phyloP scores from a whole-genome alignment of 2,797 vertebrate species.

The Sparidentex hasta region DNA sequence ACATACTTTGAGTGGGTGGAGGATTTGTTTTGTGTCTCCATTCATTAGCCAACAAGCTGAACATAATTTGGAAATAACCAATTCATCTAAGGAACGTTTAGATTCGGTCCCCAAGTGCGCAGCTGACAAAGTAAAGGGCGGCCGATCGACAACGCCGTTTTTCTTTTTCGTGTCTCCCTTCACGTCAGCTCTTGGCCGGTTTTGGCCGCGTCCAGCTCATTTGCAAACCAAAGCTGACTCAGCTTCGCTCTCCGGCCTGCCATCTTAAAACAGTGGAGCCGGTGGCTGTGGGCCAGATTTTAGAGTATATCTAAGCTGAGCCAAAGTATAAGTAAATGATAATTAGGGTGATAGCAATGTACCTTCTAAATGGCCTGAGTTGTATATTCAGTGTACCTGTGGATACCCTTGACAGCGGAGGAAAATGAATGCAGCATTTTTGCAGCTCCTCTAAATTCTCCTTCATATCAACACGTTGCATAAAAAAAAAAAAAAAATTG shows the following conservation, averaged over 20 bases:
- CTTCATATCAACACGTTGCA: slow-evolving; percentile 11
- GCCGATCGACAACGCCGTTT: slow-evolving; percentile 39
- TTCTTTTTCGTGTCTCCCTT: slow-evolving; percentile 42
- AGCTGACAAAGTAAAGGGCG: slow-evolving; percentile 21
- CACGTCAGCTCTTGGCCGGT: slow-evolving; percentile 48
- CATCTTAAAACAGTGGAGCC: slow-evolving; percentile 58
- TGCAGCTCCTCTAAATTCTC: not conserved
- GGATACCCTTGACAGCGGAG: slow-evolving; percentile 28
- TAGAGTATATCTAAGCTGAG: slow-evolving; percentile 30
- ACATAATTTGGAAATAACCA: slow-evolving; percentile 46
- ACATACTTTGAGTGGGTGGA: slow-evolving; percentile 45
- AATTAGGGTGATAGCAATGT: slow-evolving; percentile 61
- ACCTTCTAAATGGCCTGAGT: slow-evolving; percentile 32
- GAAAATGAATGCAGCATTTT: slow-evolving; percentile 29
- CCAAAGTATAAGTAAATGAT: slow-evolving; percentile 69
- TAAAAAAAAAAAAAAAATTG: slow-evolving; percentile 6
- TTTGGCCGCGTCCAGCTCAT: slow-evolving; percentile 49
- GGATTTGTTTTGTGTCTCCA: slow-evolving; percentile 47
- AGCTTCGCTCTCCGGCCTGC: slow-evolving; percentile 54
- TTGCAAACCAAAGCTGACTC: slow-evolving; percentile 73
- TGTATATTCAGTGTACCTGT: slow-evolving; percentile 35
- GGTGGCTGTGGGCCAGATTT: slow-evolving; percentile 67
- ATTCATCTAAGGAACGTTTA: slow-evolving; percentile 32
- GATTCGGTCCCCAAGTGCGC: slow-evolving; percentile 18
- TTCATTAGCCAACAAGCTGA: slow-evolving; percentile 50